Base-by-base conservation (phyloP, 2,888 invertebrate species). In the Disparrhopalites patrizii region DNA sequence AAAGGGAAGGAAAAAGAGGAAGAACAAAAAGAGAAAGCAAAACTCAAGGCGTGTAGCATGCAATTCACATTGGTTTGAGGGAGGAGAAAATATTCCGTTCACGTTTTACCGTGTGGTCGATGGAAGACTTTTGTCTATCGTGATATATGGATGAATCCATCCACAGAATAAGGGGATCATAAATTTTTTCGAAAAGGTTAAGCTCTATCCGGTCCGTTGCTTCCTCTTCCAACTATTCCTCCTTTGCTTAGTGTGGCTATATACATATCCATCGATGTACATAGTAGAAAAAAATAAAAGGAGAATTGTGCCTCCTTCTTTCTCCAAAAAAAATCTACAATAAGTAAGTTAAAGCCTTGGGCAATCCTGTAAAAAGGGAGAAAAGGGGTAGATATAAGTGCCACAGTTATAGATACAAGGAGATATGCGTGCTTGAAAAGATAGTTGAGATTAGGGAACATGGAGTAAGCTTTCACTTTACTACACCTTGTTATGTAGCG, bases 101-200 rank as follows among this genome's bases (percentile, higher is more conserved):
- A 69, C 71, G 69, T 69, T 66, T 30, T 28, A 55, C 31, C 55
- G 67, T 67, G 66, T 65, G 68, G 67, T 67, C 65, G 68, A 68
- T 66, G 55, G 62, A 64, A 63, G 66, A 66, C 67, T 68, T 69
- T 67, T 68, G 67, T 69, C 67, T 70, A 68, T 62, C 64, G 68
- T 70, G 70, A 70, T 70, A 62, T 70, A 69, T 69, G 66, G 69
- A 62, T 63, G 71, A 71, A 69, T 68, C 71, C 65, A 69, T 69
- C 68, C 68, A 64, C 66, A 65, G 61, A 70, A 66, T 69, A 68
- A 62, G 61, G 62, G 71, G 61, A 68, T 71, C 71, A 69, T 71
- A 71, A 71, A 71, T 71, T 71, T 69, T 62, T 64, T 58, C 40
- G 38, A 40, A 66, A 69, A 65, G 70, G 68, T 68, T 69, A 68